A percentile compares a stretch with the other conserved stretches of the same genome.
Evolutionary conservation across 1,140 invertebrate species (phyloP).

Genomic region (Gryllus bimaculatus): DNA sequence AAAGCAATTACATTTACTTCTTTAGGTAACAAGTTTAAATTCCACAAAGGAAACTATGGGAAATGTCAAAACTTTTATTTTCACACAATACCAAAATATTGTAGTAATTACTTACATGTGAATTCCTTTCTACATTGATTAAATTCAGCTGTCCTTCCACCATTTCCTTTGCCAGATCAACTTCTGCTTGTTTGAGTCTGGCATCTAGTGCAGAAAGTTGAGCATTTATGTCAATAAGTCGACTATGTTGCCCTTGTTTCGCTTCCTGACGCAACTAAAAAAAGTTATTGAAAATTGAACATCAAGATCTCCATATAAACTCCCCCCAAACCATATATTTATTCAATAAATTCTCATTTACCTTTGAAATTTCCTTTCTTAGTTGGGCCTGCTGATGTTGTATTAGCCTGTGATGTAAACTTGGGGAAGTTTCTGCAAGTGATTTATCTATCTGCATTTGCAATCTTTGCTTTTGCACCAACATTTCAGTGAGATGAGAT

Average conservation of each 20-base stretch:
- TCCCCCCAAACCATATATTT: neutral
- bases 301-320: neutral
- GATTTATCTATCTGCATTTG: conserved; percentile 20
- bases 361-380: conserved; percentile 23
- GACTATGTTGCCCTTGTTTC: conserved; percentile 21
- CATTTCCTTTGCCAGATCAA: conserved; percentile 24
- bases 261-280: conserved; percentile 21
- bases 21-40: too few relatives aligned
- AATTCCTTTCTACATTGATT: neutral
- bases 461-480: conserved; percentile 26
- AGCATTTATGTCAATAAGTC: conserved; percentile 20
- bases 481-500: conserved; percentile 17
- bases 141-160: conserved; percentile 13
- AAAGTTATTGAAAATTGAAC: neutral
- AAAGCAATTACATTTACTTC: too few relatives aligned
- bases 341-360: conserved; percentile 8
- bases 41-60: too few relatives aligned
- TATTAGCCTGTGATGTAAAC: conserved; percentile 16
- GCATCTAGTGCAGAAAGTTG: conserved; percentile 27
- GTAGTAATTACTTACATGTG: neutral
- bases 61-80: too few relatives aligned
- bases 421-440: conserved; percentile 7
- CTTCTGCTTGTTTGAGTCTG: conserved; percentile 28
- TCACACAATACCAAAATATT: too few relatives aligned
- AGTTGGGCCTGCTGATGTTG: conserved; percentile 24